Evolutionary conservation across 2,113 vertebrate species (phyloP), one percentile per base, ranked within the genome.

Genomic region (Bostrychus sinensis): DNA sequence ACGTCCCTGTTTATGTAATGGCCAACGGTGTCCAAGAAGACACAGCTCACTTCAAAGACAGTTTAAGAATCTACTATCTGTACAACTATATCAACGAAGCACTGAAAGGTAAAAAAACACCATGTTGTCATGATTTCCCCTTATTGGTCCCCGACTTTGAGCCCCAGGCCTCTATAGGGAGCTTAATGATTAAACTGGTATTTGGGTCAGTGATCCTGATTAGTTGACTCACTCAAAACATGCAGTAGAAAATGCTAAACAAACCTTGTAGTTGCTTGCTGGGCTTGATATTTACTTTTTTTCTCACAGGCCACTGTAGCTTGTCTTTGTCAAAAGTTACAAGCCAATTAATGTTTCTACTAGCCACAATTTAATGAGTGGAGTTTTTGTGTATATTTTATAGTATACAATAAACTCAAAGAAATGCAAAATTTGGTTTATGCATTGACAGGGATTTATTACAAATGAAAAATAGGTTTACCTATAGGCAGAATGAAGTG

Each of bases 81-180:
- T 91, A 95, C 80, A 96, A 91, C 80, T 99, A 99, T 59, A 88
- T 98, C 65, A 98, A 97, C 0, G 97, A 99, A 82, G 97, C 94
- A 19, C 92, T 99, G 25, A 99, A 99, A 95, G 97, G 97, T 98
- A 89, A 94, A 86, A 3, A 45, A 46, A 66, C n/a, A 4, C 55
- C 17, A 12, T 41, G 13, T 48, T 36, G n/a, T 42, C 4, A 32
- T 5, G 16, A 37, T 46, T 55, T 4, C 2, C 57, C 41, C 14
- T 30, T 3, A 8, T 56, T 61, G 57, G 46, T 55, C 22, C 50
- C 34, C 26, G 53, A 19, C 43, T 46, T 55, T 54, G n/a, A 64
- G 26, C n/a, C 6, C 3, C 17, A 9, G 1, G 53, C 61, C 53
- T 72, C 70, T 11, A 23, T 11, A 22, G 11, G 10, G 46, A 51